Conservation (phyloP, 2,888 invertebrate genomes). For the Ecliptopera silaceata region DNA sequence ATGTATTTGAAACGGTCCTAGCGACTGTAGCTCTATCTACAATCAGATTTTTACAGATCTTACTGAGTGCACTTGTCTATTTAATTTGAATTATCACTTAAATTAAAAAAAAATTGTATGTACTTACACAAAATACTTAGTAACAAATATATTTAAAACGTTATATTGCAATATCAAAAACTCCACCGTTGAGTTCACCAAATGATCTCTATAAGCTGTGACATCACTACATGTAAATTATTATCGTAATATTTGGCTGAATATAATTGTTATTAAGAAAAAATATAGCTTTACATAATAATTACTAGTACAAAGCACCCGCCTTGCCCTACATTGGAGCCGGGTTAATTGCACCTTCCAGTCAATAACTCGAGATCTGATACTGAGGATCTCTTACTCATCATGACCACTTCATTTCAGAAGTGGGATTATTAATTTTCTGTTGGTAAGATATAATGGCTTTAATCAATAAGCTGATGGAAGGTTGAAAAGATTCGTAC, state of each 20-base stretch:
- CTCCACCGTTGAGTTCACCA: neutral
- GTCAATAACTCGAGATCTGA: slow-evolving; percentile 53
- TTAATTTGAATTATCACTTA: no score
- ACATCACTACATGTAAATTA: slow-evolving; percentile 12
- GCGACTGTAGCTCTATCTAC: no score
- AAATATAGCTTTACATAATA: slow-evolving; percentile 47
- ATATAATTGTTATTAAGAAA: slow-evolving; percentile 42
- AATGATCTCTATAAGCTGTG: slow-evolving; percentile 2
- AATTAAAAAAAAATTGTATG: no score
- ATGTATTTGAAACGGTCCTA: no score
- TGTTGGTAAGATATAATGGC: slow-evolving; percentile 3
- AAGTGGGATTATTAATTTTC: slow-evolving; percentile 16
- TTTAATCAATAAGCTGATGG: slow-evolving; percentile 22
- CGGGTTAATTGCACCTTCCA: slow-evolving; percentile 61
- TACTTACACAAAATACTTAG: no score
- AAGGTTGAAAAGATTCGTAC: no score
- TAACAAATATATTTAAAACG: neutral
- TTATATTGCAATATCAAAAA: neutral
- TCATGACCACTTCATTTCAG: slow-evolving; percentile 11
- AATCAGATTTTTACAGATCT: no score
- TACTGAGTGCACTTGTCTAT: no score
- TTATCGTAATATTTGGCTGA: slow-evolving; percentile 30
- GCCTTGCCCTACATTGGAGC: slow-evolving; percentile 52
- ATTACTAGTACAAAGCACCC: slow-evolving; percentile 46
- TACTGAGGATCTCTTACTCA: slow-evolving; percentile 45